A percentile compares a stretch with the other conserved stretches of the same genome.
These are phyloP conservation scores for Paracyclopina nana DNA, from an alignment of 1,140 invertebrate species.

Conservation along the genomic window DNA sequence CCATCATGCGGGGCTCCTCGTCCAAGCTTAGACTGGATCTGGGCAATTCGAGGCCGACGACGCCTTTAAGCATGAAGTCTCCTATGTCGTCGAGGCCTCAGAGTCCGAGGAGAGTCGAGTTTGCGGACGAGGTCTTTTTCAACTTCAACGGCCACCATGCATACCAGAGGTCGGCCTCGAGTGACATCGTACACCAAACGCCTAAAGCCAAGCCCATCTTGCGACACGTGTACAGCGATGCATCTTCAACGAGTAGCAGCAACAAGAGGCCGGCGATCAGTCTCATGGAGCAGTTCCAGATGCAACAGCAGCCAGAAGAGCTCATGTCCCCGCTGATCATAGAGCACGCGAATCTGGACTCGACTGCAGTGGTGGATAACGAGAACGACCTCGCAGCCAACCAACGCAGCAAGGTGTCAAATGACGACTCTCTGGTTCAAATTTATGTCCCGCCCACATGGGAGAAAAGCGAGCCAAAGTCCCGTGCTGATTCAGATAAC, in stretches of 20 bases:
- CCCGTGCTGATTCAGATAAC: neutral
- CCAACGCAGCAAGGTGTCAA: no score
- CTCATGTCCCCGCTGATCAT: conserved; percentile 3
- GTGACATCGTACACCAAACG: neutral
- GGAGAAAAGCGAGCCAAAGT: neutral
- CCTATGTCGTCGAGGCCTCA: neutral
- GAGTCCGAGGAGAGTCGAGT: conserved; percentile 8
- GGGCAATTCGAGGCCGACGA: neutral
- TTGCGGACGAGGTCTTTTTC: conserved; percentile 8
- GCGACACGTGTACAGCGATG: neutral
- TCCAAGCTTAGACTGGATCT: neutral
- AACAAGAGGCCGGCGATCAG: neutral
- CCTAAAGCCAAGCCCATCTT: neutral
- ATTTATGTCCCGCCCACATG: neutral
- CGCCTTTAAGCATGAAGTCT: neutral
- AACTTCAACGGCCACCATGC: conserved; percentile 3
- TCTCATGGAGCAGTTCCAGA: neutral
- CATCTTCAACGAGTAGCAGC: no score
- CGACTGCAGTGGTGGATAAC: no score
- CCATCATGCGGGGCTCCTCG: neutral
- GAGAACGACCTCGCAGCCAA: no score
- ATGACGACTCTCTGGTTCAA: conserved; percentile 9
- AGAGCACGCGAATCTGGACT: neutral
- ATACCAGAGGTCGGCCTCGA: no score
- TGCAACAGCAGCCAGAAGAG: neutral